Evolutionary conservation across 2,797 vertebrate species (phyloP).

Genomic region (Sandelia bainsii): DNA sequence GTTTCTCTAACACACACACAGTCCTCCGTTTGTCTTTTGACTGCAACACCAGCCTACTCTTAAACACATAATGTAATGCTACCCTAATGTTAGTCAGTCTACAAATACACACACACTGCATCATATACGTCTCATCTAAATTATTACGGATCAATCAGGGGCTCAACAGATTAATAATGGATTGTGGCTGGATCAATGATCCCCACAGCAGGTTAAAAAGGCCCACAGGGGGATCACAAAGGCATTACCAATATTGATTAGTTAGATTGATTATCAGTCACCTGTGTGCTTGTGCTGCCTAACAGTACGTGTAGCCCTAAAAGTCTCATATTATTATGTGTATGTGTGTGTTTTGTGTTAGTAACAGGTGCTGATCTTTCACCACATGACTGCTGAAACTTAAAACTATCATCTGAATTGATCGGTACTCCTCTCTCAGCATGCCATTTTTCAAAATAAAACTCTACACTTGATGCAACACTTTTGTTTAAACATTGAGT

Average conservation of each 20-base stretch:
- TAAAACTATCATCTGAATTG: neutral
- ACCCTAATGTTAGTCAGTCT: neutral
- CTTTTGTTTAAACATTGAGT: neutral
- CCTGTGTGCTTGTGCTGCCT: constrained; percentile 2
- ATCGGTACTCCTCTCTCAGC: constrained; percentile 6
- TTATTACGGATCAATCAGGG: constrained; percentile 47
- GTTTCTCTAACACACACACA: neutral
- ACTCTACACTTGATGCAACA: neutral
- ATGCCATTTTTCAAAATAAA: constrained; percentile 25
- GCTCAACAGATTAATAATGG: constrained; percentile 44
- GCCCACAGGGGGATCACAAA: constrained; percentile 6
- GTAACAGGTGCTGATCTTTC: neutral
- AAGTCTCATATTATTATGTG: neutral
- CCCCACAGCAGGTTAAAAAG: neutral
- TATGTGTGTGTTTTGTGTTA: constrained; percentile 12
- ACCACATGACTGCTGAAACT: neutral
- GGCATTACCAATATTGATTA: constrained; percentile 27
- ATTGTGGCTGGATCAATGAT: constrained; percentile 48
- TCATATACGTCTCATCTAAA: neutral
- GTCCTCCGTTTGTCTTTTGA: neutral
- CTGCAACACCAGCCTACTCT: neutral
- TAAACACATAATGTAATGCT: neutral
- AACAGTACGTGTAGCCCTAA: neutral
- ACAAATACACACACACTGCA: neutral
- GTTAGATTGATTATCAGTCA: constrained; percentile 47